phyloP scores from a whole-genome alignment of 1,140 invertebrate species.

The Drosophila virilis region DNA sequence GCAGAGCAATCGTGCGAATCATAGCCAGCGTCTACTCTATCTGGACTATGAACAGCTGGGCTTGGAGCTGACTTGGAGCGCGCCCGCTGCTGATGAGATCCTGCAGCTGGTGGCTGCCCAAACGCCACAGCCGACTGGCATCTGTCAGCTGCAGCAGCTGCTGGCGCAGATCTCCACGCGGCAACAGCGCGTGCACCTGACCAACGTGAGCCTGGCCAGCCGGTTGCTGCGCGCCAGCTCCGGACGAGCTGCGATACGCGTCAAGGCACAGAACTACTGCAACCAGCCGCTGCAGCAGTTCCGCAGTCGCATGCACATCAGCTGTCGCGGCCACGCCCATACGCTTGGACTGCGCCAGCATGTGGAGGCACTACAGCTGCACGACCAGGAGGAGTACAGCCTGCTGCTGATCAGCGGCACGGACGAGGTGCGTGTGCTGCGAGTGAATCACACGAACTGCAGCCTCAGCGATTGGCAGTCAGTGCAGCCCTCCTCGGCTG shows the following conservation, averaged over 20 bases:
- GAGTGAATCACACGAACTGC: conserved; percentile 38
- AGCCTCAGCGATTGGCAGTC: conserved; percentile 74
- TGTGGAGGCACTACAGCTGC: conserved; percentile 44
- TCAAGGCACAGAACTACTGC: conserved; percentile 68
- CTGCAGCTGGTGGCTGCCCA: conserved; percentile 6
- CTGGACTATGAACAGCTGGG: conserved; percentile 54
- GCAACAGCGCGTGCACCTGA: conserved; percentile 35
- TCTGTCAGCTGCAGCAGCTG: conserved; percentile 43
- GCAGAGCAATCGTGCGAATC: neutral
- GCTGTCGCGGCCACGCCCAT: conserved; percentile 42
- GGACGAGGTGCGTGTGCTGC: conserved; percentile 71
- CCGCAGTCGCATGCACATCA: conserved; percentile 61
- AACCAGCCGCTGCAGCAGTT: conserved; percentile 17
- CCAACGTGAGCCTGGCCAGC: conserved; percentile 30
- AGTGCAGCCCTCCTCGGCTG: conserved; percentile 42
- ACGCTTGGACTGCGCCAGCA: conserved; percentile 58
- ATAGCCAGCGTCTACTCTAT: conserved; percentile 52
- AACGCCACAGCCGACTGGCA: neutral
- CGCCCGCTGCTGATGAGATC: conserved; percentile 1
- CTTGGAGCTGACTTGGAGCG: conserved; percentile 24
- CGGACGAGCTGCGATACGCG: neutral
- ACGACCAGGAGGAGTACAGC: neutral
- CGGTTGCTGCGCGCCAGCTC: conserved; percentile 9
- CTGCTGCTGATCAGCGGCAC: conserved; percentile 52
- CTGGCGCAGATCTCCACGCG: conserved; percentile 26